These are phyloP conservation scores for Cairina moschata DNA, from an alignment of 2,113 vertebrate species.

Conservation along the genomic window DNA sequence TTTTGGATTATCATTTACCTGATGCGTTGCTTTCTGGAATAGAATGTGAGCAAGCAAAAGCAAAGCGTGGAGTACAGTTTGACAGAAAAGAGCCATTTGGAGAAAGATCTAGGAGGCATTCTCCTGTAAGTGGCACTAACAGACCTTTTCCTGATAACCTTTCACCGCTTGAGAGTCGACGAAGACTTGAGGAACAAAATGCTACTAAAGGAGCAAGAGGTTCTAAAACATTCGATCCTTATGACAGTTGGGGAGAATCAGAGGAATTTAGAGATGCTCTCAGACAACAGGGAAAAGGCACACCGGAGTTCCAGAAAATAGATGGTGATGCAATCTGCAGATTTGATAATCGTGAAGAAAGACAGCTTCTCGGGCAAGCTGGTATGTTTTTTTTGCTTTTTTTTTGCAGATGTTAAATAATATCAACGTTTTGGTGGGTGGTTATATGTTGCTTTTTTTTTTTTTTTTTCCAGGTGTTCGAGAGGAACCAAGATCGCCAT, in stretches of 20 bases:
- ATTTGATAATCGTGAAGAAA: slow-evolving; percentile 67
- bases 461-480: slow-evolving; percentile 74
- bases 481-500: slow-evolving; percentile 80
- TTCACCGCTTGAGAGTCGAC: slow-evolving; percentile 76
- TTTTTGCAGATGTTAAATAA: not conserved
- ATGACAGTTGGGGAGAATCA: slow-evolving; percentile 13
- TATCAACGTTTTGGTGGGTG: not conserved
- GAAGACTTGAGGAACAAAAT: slow-evolving; percentile 80
- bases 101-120: slow-evolving; percentile 80
- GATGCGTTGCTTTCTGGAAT: slow-evolving; percentile 80
- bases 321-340: slow-evolving; percentile 70
- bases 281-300: slow-evolving; percentile 62
- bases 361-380: slow-evolving; percentile 35
- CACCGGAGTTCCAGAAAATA: slow-evolving; percentile 74
- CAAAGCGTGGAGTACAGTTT: slow-evolving; percentile 76
- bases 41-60: slow-evolving; percentile 82
- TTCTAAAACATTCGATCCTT: slow-evolving; percentile 67
- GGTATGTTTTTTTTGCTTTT: not conserved
- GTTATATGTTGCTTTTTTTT: not conserved
- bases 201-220: slow-evolving; percentile 78
- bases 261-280: slow-evolving; percentile 74
- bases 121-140: slow-evolving; percentile 77
- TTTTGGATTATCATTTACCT: slow-evolving; percentile 79
- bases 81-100: slow-evolving; percentile 81
- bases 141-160: slow-evolving; percentile 79